Conservation (phyloP, 2,113 vertebrate genomes). For the Nicator chloris region DNA sequence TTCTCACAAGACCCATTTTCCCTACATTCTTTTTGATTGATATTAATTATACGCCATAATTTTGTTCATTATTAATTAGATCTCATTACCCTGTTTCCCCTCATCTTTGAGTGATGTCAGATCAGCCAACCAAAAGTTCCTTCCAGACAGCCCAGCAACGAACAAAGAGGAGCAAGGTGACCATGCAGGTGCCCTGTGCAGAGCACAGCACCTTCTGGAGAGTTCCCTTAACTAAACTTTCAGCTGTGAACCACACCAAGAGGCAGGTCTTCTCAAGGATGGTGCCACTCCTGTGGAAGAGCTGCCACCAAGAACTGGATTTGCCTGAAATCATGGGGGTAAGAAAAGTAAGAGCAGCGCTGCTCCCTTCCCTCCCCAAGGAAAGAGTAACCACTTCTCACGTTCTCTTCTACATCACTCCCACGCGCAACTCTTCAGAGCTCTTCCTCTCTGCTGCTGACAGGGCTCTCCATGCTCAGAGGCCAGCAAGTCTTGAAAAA, state of each 20-base stretch:
- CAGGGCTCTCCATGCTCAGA: neutral
- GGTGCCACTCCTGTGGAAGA: neutral
- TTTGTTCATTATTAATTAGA: conserved; percentile 17
- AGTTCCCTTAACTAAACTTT: neutral
- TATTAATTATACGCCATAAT: conserved; percentile 7
- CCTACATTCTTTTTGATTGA: neutral
- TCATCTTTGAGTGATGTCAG: neutral
- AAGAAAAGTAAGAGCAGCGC: rapidly evolving
- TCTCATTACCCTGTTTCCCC: neutral
- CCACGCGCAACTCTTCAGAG: rapidly evolving
- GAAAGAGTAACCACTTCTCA: neutral
- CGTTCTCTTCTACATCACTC: neutral
- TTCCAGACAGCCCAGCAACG: neutral
- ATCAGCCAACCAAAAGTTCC: neutral
- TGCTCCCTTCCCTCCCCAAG: neutral
- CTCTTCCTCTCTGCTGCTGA: neutral
- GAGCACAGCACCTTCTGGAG: neutral
- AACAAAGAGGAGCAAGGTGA: neutral
- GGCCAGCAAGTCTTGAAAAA: neutral
- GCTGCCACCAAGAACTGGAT: neutral
- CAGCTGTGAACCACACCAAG: rapidly evolving
- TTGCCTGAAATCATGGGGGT: neutral
- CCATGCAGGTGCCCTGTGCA: rapidly evolving
- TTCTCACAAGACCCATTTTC: conserved; percentile 26
- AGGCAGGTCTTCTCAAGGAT: neutral